These are phyloP conservation scores for Scartelaos histophorus DNA, from an alignment of 2,113 vertebrate genomes.

Conservation along the genomic window DNA sequence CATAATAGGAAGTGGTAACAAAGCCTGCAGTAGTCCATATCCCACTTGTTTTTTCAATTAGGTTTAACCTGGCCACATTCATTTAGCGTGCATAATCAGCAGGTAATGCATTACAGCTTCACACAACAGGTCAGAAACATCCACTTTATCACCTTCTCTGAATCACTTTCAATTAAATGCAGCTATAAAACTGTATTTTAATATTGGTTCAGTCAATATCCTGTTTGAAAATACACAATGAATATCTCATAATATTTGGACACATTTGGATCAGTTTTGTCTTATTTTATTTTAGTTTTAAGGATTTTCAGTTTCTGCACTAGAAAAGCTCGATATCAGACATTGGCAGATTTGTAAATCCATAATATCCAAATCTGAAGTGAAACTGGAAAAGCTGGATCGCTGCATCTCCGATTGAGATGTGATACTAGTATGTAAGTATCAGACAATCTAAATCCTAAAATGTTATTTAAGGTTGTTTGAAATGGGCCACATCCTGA, in stretches of 20 bases:
- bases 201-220: too few relatives aligned
- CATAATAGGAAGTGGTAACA: conserved; percentile 38
- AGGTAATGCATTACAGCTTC: conserved; percentile 22
- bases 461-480: not conserved
- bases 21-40: conserved; percentile 21
- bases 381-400: too few relatives aligned
- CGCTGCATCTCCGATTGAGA: not conserved
- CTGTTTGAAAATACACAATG: too few relatives aligned
- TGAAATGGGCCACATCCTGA: not conserved
- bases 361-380: too few relatives aligned
- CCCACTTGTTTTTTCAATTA: conserved; percentile 26
- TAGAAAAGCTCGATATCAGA: too few relatives aligned
- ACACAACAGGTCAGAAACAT: conserved; percentile 5
- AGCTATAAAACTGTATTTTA: too few relatives aligned
- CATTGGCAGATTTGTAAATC: too few relatives aligned
- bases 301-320: too few relatives aligned
- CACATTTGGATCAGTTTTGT: too few relatives aligned
- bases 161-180: conserved; percentile 25
- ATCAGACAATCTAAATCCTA: not conserved
- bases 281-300: too few relatives aligned
- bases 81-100: conserved; percentile 17
- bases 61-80: conserved; percentile 31
- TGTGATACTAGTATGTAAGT: conserved; percentile 3
- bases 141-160: conserved; percentile 13
- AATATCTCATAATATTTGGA: too few relatives aligned